Evolutionary conservation across 92 coral and sea anemone species (phyloP).

Genomic region (Zoanthus solanderi): DNA sequence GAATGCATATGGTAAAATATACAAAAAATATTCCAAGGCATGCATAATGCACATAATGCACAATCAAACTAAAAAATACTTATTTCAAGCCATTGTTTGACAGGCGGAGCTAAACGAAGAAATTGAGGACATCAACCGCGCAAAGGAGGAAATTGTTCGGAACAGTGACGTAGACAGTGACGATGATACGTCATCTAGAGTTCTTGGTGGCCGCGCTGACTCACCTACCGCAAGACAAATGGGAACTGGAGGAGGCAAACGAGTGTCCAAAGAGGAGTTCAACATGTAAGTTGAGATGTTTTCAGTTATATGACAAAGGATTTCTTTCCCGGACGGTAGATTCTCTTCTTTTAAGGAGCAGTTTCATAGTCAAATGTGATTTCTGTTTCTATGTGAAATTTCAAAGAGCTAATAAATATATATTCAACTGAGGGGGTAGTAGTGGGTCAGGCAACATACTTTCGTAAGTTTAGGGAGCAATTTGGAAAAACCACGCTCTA

Average conservation of each 20-base stretch:
- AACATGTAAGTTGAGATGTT: slow-evolving; percentile 83
- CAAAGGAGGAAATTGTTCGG: slow-evolving; percentile 82
- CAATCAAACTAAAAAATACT: not conserved
- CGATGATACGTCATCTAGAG: slow-evolving; percentile 79
- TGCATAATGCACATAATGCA: no score
- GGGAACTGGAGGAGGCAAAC: slow-evolving; percentile 68
- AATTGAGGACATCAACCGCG: slow-evolving; percentile 96
- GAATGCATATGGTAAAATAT: no score
- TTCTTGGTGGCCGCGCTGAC: slow-evolving; percentile 84
- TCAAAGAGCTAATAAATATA: no score
- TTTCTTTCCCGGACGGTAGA: no score
- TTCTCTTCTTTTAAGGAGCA: no score
- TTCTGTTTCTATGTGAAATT: no score
- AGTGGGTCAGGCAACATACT: no score
- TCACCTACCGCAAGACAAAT: slow-evolving; percentile 84
- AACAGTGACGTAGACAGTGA: slow-evolving; percentile 88
- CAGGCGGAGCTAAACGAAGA: slow-evolving; percentile 99
- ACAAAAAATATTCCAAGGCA: no score
- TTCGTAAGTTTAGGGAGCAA: no score
- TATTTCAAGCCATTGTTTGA: not conserved
- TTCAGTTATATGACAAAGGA: not conserved
- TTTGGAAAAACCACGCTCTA: no score
- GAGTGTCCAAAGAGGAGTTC: slow-evolving; percentile 92
- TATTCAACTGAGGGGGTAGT: no score
- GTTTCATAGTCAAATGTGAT: no score